Evolutionary conservation across 2,888 invertebrate species (phyloP), one percentile per base, ranked within the genome.

Genomic region (Clitarchus hookeri): DNA sequence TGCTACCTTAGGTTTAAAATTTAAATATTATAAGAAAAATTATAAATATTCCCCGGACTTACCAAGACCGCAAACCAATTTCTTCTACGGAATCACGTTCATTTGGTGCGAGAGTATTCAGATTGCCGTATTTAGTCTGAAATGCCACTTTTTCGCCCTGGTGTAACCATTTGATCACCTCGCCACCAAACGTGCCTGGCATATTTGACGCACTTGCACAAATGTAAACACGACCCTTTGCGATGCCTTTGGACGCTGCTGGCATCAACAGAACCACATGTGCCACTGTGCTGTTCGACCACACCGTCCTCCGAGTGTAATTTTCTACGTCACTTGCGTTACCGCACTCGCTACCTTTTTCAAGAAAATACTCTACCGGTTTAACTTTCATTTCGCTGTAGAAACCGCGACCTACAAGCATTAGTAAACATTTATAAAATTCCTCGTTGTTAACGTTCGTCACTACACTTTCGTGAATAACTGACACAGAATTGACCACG

Each of bases 101-200:
- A 36, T 48, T 83, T 19, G 27, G 25, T 53, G 8, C 26, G 12
- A 6, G 26, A 54, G 53, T 53, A 12, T 48, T 78, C 26, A 16
- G 48, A 48, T 13, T 13, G n/a, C 44, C 84, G 77, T 8, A 13
- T 12, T 13, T 80, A 84, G 85, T 87, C 85, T 84, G 77, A 78
- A 89, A 88, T 54, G 83, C 85, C 36, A 88, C 88, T 48, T 86
- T 84, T 83, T 87, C 88, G 86, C 88, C 89, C 86, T 89, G 89
- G 80, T 89, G 89, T 83, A 88, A 85, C 89, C 89, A 89, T 86
- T 89, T 89, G 44, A 88, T 88, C 84, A 89, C 88, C 84, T 89
- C 89, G 87, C 88, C 88, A 84, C 87, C 84, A 84, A 88, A 88
- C 87, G 88, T 87, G 87, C 88, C 65, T 23, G 65, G 65, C 65